A percentile compares a stretch with the other conserved stretches of the same genome.
phyloP scores from a whole-genome alignment of 2,113 vertebrate species.

The Glaucomys volans region DNA sequence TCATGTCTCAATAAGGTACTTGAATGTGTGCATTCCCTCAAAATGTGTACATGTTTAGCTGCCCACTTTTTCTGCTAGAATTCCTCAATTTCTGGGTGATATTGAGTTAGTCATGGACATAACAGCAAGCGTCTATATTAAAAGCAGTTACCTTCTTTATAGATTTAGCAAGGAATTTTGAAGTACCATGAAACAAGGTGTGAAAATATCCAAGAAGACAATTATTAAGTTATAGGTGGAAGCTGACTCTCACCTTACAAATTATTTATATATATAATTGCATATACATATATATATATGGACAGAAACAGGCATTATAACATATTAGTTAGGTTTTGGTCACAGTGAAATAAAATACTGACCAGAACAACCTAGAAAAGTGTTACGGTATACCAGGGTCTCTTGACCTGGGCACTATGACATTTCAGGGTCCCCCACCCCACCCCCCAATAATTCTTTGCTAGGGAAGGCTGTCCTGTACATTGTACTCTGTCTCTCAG shows the following conservation, averaged over 20 bases:
- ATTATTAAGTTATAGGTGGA: neutral
- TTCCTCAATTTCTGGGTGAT: neutral
- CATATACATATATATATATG: neutral
- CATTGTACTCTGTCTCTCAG: neutral
- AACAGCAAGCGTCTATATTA: neutral
- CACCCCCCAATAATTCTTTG: neutral
- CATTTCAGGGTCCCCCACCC: neutral
- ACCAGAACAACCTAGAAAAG: neutral
- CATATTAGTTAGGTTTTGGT: too few species aligned
- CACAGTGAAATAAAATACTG: too few species aligned
- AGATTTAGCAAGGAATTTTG: neutral
- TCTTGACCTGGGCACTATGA: neutral
- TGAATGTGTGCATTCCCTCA: neutral
- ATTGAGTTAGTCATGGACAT: neutral
- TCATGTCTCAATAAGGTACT: neutral
- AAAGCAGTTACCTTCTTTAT: neutral
- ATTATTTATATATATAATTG: too few species aligned
- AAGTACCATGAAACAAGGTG: neutral
- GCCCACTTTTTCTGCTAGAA: neutral
- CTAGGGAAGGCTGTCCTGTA: neutral
- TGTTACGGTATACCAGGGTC: neutral
- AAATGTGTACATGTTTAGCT: neutral
- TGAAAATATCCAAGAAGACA: slow-evolving; percentile 28
- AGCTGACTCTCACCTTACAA: neutral
- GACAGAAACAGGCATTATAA: neutral